Evolutionary conservation across 2,888 invertebrate species (phyloP).

Genomic region (Mayetiola destructor): DNA sequence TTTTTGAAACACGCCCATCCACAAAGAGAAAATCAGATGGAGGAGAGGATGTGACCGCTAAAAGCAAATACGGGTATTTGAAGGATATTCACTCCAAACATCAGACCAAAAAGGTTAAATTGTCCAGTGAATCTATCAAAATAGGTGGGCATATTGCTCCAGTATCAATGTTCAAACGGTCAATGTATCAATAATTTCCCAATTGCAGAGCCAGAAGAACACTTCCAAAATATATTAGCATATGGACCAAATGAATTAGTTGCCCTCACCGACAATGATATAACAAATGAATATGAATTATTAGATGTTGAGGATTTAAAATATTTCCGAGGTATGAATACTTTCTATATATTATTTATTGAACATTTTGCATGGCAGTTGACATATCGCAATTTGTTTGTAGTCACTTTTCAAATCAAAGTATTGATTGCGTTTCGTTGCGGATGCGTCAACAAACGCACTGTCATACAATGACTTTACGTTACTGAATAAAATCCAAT

Average conservation of each 20-base stretch:
- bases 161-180: background rate
- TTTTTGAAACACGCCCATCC: background rate
- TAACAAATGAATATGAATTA: background rate
- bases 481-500: background rate
- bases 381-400: no score
- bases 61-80: background rate
- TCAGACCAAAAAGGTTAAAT: background rate
- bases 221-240: background rate
- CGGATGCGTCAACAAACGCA: background rate
- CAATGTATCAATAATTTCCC: background rate
- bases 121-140: background rate
- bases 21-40: background rate
- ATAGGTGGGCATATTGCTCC: background rate
- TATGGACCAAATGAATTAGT: no score
- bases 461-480: constrained; percentile 8
- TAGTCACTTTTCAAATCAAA: no score
- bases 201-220: background rate
- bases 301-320: background rate
- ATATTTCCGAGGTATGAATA: background rate
- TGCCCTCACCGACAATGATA: no score
- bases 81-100: constrained; percentile 5
- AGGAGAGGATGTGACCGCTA: background rate
- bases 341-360: background rate
- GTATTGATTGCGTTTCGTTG: background rate
- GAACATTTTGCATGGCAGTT: no score